Conservation (phyloP, 2,797 vertebrate species). For the Falco columbarius region DNA sequence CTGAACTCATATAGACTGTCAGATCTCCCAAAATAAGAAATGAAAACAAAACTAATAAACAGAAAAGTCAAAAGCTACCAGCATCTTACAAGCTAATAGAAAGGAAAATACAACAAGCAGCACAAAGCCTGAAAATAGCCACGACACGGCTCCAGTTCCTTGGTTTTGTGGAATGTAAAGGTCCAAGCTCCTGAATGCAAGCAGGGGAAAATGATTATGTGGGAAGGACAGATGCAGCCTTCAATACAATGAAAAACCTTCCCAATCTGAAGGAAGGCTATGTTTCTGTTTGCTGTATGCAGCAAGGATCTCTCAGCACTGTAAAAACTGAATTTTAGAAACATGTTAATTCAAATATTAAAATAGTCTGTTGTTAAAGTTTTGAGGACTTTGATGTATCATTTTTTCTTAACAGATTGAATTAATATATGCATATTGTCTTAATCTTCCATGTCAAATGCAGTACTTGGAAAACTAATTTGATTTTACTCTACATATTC, state of each 20-base stretch:
- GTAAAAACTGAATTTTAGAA: background rate
- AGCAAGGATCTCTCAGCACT: background rate
- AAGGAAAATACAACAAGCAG: background rate
- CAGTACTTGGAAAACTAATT: background rate
- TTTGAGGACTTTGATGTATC: background rate
- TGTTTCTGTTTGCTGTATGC: background rate
- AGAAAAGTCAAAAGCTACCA: conserved; percentile 12
- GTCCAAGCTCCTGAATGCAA: background rate
- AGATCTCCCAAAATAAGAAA: background rate
- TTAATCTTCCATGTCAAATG: background rate
- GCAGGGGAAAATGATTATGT: background rate
- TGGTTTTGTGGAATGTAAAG: background rate
- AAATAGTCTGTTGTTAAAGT: background rate
- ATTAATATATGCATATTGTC: background rate
- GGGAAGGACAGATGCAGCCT: background rate
- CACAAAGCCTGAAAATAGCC: background rate
- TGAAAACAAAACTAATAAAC: conserved; percentile 1
- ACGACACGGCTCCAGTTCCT: background rate
- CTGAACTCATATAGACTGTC: background rate
- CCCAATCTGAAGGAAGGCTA: background rate
- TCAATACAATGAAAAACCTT: background rate
- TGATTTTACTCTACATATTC: background rate
- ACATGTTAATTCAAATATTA: background rate
- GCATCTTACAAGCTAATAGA: background rate
- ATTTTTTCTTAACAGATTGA: background rate